Evolutionary conservation across 53 echinoderm and acorn worm genomes (phyloP).

Genomic region (Stichopus horrens): DNA sequence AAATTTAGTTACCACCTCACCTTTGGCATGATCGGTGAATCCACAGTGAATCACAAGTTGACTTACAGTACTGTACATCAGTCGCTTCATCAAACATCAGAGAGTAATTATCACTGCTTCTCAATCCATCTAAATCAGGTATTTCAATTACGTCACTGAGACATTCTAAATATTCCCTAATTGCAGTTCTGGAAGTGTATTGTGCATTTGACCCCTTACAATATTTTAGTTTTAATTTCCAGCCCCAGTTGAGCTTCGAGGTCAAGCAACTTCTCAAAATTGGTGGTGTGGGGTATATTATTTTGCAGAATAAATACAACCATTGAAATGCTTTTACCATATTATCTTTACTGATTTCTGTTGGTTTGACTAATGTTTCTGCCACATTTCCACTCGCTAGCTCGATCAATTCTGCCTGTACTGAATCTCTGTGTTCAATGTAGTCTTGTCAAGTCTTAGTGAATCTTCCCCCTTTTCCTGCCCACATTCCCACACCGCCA

Average conservation of each 20-base stretch:
- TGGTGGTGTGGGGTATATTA: conserved; percentile 47
- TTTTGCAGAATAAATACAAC: conserved; percentile 43
- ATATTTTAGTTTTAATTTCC: conserved; percentile 15
- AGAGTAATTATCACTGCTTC: background rate
- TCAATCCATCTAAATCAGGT: conserved; percentile 4
- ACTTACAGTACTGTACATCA: background rate
- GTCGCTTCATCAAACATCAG: conserved; percentile 27
- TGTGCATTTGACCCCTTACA: conserved; percentile 7
- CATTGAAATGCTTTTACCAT: conserved; percentile 43
- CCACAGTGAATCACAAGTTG: background rate
- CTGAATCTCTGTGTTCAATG: conserved; percentile 38
- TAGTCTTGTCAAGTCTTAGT: no score
- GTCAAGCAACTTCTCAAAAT: conserved; percentile 43
- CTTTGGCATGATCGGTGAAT: background rate
- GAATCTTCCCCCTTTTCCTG: no score
- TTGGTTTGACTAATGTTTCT: background rate
- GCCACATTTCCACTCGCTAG: background rate
- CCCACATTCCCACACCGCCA: no score
- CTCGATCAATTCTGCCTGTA: background rate
- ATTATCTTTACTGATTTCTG: background rate
- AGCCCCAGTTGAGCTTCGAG: background rate
- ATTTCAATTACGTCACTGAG: conserved; percentile 30
- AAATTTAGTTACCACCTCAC: background rate
- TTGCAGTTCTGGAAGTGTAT: conserved; percentile 28
- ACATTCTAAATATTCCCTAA: conserved; percentile 43